Conservation (phyloP, 2,888 invertebrate species). For the Noctuana brunneofusca region DNA sequence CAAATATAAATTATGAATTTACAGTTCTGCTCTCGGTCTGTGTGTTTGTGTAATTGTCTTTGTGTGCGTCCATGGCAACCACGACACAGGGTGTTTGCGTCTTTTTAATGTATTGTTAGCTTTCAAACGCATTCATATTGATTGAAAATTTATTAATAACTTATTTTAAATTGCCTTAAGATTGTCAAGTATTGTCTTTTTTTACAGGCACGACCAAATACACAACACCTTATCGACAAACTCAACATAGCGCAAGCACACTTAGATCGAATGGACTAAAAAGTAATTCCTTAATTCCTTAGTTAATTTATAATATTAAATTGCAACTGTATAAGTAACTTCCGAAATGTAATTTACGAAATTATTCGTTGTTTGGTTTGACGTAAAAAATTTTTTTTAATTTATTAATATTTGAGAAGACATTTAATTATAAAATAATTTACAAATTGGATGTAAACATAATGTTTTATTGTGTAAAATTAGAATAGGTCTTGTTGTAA, state of each 20-base stretch:
- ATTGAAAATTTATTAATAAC: no score
- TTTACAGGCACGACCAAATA: slow-evolving; percentile 73
- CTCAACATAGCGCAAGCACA: slow-evolving; percentile 75
- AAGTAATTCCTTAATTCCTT: slow-evolving; percentile 20
- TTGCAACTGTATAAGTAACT: slow-evolving; percentile 16
- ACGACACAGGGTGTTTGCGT: no score
- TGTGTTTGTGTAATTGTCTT: no score
- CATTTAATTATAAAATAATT: slow-evolving; percentile 2
- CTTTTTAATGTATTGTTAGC: no score
- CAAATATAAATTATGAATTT: no score
- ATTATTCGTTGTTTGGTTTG: slow-evolving; percentile 15
- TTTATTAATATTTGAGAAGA: neutral
- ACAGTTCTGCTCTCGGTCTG: no score
- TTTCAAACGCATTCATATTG: no score
- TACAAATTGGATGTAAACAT: slow-evolving; percentile 1
- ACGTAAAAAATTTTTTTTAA: neutral
- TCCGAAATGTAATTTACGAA: slow-evolving; percentile 10
- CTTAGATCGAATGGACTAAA: slow-evolving; percentile 74
- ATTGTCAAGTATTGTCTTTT: neutral
- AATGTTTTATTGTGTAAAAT: slow-evolving; percentile 25
- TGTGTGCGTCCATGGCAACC: no score
- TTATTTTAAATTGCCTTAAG: no score
- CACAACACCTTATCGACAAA: slow-evolving; percentile 70
- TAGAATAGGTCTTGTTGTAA: slow-evolving; percentile 15
- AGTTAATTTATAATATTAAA: slow-evolving; percentile 11